Conservation (phyloP, 1,140 invertebrate species). For the Heliconius congener region DNA sequence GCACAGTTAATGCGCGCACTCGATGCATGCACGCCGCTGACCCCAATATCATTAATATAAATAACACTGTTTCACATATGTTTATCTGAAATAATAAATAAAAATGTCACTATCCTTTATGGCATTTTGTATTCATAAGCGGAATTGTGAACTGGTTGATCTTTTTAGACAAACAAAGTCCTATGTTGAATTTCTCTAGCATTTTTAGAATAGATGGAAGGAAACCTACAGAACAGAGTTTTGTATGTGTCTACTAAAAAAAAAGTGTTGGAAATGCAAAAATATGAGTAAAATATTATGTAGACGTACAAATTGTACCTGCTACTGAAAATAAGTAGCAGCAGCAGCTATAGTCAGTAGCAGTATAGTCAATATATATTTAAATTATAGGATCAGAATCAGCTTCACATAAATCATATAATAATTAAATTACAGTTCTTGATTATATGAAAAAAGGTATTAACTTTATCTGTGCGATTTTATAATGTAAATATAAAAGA, state of each 20-base stretch:
- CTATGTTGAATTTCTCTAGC: neutral
- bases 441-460: no score
- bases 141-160: no score
- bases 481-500: neutral
- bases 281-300: neutral
- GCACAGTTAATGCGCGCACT: constrained; percentile 68
- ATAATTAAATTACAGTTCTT: no score
- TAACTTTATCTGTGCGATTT: neutral
- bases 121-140: no score
- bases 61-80: constrained; percentile 85
- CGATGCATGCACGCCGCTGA: constrained; percentile 81
- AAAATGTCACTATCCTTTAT: neutral
- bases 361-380: neutral
- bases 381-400: no score
- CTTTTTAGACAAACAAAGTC: no score
- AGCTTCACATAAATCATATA: no score
- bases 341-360: no score
- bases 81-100: constrained; percentile 61
- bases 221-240: neutral
- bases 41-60: constrained; percentile 81
- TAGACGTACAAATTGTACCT: neutral
- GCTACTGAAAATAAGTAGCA: neutral
- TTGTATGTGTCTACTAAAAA: no score
- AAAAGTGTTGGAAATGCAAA: no score
- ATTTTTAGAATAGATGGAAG: neutral